phyloP scores from a whole-genome alignment of 1,140 invertebrate genomes.

The Drosophila subpulchrella region DNA sequence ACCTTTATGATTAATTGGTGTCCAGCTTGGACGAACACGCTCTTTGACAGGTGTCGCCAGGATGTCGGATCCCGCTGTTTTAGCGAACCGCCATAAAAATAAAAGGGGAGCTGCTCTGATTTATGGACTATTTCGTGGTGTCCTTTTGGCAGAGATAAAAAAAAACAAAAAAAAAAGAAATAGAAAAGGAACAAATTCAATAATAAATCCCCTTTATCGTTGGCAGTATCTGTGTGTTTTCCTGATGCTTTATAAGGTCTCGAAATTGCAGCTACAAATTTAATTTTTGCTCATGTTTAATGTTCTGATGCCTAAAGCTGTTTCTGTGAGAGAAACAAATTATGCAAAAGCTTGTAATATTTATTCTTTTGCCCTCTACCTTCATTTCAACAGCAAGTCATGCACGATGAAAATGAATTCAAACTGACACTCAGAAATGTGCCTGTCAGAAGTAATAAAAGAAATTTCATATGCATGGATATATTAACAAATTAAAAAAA shows the following conservation, averaged over 20 bases:
- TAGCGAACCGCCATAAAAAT: conserved; percentile 8
- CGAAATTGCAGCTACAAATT: neutral
- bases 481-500: neutral
- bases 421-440: neutral
- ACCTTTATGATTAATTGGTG: conserved; percentile 42
- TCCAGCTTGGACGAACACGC: conserved; percentile 17
- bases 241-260: too few relatives aligned
- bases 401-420: neutral
- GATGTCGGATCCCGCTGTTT: conserved; percentile 39
- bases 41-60: conserved; percentile 47
- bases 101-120: conserved; percentile 15
- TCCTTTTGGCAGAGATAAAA: conserved; percentile 19
- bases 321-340: neutral
- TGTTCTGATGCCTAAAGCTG: neutral
- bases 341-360: neutral
- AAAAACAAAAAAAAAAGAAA: neutral
- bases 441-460: neutral
- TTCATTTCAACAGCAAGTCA: neutral
- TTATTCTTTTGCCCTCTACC: neutral
- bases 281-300: neutral
- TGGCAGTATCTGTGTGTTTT: neutral
- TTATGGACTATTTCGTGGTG: conserved; percentile 19
- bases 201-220: neutral
- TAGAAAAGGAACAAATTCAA: conserved; percentile 8
- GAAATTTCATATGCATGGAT: neutral